Conservation (phyloP, 2,113 vertebrate species). For the Hemibates koningsi region DNA sequence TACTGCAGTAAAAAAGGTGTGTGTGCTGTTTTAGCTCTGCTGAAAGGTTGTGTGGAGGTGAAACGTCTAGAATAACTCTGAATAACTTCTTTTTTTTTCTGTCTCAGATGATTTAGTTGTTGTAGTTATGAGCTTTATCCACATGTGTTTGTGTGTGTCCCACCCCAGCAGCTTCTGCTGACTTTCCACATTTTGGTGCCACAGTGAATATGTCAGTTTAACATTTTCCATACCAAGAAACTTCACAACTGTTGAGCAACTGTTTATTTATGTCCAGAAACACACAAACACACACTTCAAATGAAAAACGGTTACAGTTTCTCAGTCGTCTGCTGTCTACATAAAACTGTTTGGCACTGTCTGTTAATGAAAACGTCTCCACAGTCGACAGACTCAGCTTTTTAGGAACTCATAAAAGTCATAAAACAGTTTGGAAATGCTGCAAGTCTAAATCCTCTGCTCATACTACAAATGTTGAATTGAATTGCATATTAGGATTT, state of each 20-base stretch:
- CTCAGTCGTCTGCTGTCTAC: background rate
- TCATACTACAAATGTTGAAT: background rate
- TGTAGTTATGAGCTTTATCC: background rate
- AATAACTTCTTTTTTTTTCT: background rate
- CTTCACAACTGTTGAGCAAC: background rate
- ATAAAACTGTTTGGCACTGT: background rate
- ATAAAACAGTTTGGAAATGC: background rate
- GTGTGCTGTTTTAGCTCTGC: background rate
- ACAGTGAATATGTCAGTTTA: background rate
- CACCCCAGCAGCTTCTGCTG: background rate
- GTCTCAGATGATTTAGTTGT: background rate
- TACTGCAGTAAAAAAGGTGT: background rate
- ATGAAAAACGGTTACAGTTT: background rate
- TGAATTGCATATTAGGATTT: background rate
- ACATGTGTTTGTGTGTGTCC: background rate
- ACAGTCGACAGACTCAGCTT: accelerated
- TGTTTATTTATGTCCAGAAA: background rate
- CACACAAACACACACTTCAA: background rate
- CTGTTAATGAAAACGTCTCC: background rate
- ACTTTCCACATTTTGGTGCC: background rate
- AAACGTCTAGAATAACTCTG: background rate
- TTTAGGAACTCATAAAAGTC: background rate
- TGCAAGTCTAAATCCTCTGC: background rate
- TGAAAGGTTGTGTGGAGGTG: background rate
- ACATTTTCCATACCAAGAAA: background rate